phyloP scores from a whole-genome alignment of 2,888 invertebrate species.

The Dioctria linearis region DNA sequence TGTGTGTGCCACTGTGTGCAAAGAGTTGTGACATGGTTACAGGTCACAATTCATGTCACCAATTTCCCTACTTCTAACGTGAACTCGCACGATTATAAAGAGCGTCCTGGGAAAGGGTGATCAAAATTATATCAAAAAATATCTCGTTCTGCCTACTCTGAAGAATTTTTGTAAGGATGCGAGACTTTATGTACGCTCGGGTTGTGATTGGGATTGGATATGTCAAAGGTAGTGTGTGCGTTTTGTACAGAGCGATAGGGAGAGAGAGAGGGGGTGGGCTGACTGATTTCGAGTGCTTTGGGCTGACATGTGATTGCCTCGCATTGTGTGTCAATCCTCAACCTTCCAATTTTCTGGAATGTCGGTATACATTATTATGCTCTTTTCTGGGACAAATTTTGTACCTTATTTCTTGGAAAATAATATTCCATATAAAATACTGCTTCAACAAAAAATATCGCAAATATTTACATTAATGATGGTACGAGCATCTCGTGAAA shows the following conservation, averaged over 20 bases:
- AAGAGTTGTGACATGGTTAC: slow-evolving; percentile 56
- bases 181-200: neutral
- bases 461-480: slow-evolving; percentile 22
- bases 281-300: slow-evolving; percentile 42
- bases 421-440: neutral
- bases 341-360: slow-evolving; percentile 28
- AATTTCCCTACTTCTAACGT: slow-evolving; percentile 51
- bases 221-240: slow-evolving; percentile 7
- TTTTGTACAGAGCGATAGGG: no score
- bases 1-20: slow-evolving; percentile 11
- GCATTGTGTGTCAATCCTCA: slow-evolving; percentile 42
- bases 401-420: slow-evolving; percentile 11
- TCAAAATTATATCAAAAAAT: slow-evolving; percentile 39
- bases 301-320: slow-evolving; percentile 49
- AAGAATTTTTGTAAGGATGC: neutral
- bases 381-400: neutral
- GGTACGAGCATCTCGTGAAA: no score
- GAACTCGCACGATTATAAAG: slow-evolving; percentile 42
- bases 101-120: slow-evolving; percentile 36
- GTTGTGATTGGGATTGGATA: slow-evolving; percentile 18
- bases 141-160: slow-evolving; percentile 21
- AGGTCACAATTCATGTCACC: slow-evolving; percentile 57
- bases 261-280: neutral
- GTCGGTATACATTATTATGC: neutral
- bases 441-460: neutral